Base-by-base conservation (phyloP, 2,113 vertebrate genomes). In the Cettia cetti region DNA sequence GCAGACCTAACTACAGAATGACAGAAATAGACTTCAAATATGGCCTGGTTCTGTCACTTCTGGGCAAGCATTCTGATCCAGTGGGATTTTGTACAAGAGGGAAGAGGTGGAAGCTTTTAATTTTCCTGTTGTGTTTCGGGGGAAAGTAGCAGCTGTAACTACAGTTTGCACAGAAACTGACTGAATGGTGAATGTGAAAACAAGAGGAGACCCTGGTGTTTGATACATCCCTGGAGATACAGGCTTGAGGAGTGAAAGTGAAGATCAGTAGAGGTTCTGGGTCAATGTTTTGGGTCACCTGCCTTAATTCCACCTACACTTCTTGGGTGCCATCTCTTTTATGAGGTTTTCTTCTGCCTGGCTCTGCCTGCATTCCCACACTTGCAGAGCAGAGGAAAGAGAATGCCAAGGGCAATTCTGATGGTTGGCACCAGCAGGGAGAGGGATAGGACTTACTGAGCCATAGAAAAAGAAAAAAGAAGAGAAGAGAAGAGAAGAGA, bases 141-240 rank as follows among this genome's bases (percentile, higher is more conserved):
- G 7, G 9, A 56, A 77, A 42, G n/a, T 6, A 27, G 7, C 33
- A 74, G 15, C 35, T 30, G 33, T 42, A 69, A 27, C 18, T 16
- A 60, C 14, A 28, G 27, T 74, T 75, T 61, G 9, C 47, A 52
- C 16, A 74, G 37, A 44, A 44, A 21, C 8, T 56, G 20, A 1
- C 18, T 52, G 59, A 88, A 12, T 15, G 39, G 21, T 28, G 10
- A 87, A 78, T 0, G 1, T 44, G n/a, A 7, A 87, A 87, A 33
- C 7, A 13, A 21, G 4, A 78, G 22, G 11, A 78, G 52, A 19
- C 6, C 45, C 11, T 0, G 0, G 0, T n/a, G 26, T 74, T 75
- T 70, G 54, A 49, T 39, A 57, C 12, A 9, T 24, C 4, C 45
- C 21, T 27, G n/a, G 31, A 70, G 11, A 9, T 14, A 54, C 6